Conservation (phyloP, 2,888 invertebrate species). For the Tetrapedia diversipes region DNA sequence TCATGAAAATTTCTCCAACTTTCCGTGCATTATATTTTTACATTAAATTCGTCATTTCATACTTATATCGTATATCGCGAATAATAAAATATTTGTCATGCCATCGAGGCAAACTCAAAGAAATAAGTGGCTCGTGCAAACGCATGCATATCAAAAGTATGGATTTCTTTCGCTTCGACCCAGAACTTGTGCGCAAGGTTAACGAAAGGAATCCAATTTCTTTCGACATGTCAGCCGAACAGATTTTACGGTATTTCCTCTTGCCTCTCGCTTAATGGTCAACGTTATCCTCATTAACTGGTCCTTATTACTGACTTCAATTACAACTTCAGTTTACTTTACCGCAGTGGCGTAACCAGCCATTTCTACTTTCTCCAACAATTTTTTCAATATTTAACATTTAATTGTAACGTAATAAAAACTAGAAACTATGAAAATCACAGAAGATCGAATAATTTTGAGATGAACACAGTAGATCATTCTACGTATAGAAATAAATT, state of each 20-base stretch:
- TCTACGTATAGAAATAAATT: no score
- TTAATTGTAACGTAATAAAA: background rate
- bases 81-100: background rate
- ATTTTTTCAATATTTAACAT: background rate
- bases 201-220: slow-evolving; percentile 46
- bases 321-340: slow-evolving; percentile 29
- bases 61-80: background rate
- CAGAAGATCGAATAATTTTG: no score
- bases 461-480: no score
- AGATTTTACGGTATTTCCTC: slow-evolving; percentile 39
- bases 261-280: slow-evolving; percentile 45
- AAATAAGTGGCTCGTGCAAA: background rate
- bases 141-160: background rate
- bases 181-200: slow-evolving; percentile 37
- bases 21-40: background rate
- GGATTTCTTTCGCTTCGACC: slow-evolving; percentile 14
- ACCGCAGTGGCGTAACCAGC: slow-evolving; percentile 29
- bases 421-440: background rate
- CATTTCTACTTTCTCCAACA: background rate
- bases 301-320: slow-evolving; percentile 40
- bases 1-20: background rate
- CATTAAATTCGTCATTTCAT: background rate
- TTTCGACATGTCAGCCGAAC: slow-evolving; percentile 31
- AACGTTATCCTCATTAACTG: slow-evolving; percentile 45
- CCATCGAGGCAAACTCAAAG: background rate